Base-by-base conservation (phyloP, 1,140 invertebrate genomes). In the Penaeus chinensis region DNA sequence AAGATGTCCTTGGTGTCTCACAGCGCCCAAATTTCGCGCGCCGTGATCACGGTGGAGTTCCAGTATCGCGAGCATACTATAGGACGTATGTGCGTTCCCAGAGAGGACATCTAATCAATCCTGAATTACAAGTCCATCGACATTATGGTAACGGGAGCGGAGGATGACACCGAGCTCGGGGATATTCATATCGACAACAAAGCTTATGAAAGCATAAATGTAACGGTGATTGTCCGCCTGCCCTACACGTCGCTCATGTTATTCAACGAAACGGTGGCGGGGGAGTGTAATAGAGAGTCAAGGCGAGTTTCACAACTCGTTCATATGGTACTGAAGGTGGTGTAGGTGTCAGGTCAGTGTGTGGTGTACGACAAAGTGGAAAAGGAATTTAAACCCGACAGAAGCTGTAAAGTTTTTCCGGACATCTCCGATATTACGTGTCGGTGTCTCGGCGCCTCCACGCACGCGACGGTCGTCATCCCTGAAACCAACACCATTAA, bases 311-410 rank as follows among this genome's bases (percentile, higher is more conserved):
- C n/a, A 13, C 19, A 61, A 4, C 66, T 69, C 27, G 22, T 76
- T 27, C 32, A 62, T 24, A 76, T 60, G 16, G 22, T 2, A 18
- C 16, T 84, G 47, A 84, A 61, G 19, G 1, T 84, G 37, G 47
- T 76, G 20, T 69, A 84, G 66, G 62, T 84, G 82, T 11, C 71
- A 4, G 82, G 32, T 2, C 69, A 84, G 82, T 84, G 82, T 60
- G 66, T 76, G 10, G 82, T 84, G n/a, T 76, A 76, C 47, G 82
- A 84, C 82, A n/a, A 60, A 7, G 2, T 2, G 7, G 4, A 22
- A 8, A 54, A 60, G 54, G 19, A 24, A 16, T 84, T 84, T 24
- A 16, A 76, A 10, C 65, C n/a, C 10, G 69, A 84, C n/a, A 2
- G 16, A 0, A 76, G 24, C 8, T 84, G 82, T 42, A 24, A 22